Conservation (phyloP, 1,140 invertebrate species). For the Gyrodactylus salaris region DNA sequence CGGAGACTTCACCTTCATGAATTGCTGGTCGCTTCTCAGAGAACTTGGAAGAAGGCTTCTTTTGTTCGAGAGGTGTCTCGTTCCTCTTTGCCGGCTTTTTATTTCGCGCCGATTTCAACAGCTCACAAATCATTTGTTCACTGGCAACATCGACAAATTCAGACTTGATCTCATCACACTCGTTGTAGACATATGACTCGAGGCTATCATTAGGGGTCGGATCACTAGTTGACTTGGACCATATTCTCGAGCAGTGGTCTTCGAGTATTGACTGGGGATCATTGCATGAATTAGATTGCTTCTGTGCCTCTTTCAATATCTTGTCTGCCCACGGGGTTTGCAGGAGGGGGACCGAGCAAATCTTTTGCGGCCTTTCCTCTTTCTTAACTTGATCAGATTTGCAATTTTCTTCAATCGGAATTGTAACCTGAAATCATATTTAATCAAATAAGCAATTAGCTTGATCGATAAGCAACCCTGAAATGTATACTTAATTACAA, state of each 20-base stretch:
- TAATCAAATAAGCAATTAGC: no score
- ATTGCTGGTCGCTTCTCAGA: no score
- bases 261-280: neutral
- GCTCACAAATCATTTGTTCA: neutral
- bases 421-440: neutral
- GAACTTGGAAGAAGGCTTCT: no score
- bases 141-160: neutral
- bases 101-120: neutral
- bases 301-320: neutral
- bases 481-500: no score
- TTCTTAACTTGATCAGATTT: neutral
- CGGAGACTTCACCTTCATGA: no score
- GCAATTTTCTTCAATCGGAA: neutral
- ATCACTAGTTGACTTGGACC: neutral
- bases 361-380: neutral
- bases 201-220: neutral
- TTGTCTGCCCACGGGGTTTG: neutral
- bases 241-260: neutral
- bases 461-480: no score
- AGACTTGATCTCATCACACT: neutral
- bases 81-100: no score
- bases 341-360: neutral
- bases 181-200: neutral
- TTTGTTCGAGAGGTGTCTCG: no score
- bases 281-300: neutral